These are phyloP conservation scores for Hepsetus odoe DNA, from an alignment of 2,113 vertebrate species.

Conservation along the genomic window DNA sequence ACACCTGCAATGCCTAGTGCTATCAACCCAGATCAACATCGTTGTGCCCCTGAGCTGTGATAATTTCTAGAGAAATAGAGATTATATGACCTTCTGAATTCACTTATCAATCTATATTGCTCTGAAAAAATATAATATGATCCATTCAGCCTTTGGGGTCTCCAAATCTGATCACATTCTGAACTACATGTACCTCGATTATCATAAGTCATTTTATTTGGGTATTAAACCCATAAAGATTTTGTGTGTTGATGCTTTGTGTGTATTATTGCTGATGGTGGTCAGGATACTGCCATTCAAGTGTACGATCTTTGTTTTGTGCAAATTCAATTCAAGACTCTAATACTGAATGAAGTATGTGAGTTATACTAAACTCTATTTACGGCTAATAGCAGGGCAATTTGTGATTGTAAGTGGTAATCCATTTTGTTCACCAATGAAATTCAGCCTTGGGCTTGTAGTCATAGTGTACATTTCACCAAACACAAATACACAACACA, in stretches of 20 bases:
- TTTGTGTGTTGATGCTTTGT: background rate
- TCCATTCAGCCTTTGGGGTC: background rate
- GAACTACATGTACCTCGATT: background rate
- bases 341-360: too few relatives aligned
- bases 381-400: too few relatives aligned
- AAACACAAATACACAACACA: too few relatives aligned
- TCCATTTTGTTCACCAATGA: too few relatives aligned
- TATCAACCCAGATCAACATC: background rate
- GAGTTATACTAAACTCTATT: too few relatives aligned
- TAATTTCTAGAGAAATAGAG: background rate
- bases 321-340: too few relatives aligned
- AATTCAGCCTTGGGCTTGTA: too few relatives aligned
- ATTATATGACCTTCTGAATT: background rate
- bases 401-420: too few relatives aligned
- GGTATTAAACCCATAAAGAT: background rate
- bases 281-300: too few relatives aligned
- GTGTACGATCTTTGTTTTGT: too few relatives aligned
- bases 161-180: background rate
- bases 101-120: background rate
- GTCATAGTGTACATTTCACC: too few relatives aligned
- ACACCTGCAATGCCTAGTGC: background rate
- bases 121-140: background rate
- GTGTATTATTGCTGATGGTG: too few relatives aligned
- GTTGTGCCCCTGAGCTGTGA: background rate
- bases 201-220: background rate